A percentile compares a stretch with the other conserved stretches of the same genome.
phyloP scores from a whole-genome alignment of 2,113 vertebrate genomes.

The Gnathonemus longibarbis region DNA sequence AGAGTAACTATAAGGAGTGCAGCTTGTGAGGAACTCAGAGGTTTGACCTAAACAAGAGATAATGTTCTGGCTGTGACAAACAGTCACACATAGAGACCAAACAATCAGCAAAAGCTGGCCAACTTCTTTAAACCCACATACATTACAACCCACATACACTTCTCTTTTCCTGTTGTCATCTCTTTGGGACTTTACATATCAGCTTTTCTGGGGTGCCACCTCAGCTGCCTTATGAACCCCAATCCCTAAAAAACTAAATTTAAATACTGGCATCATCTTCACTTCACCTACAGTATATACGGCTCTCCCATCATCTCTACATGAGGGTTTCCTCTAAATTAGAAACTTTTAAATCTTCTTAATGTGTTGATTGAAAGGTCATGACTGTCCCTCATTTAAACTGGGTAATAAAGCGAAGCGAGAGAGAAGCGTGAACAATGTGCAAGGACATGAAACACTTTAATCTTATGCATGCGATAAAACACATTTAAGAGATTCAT shows the following conservation, averaged over 20 bases:
- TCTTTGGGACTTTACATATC: background rate
- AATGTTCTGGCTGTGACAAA: background rate
- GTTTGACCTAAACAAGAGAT: background rate
- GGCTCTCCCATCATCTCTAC: background rate
- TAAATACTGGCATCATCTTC: background rate
- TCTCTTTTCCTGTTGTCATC: background rate
- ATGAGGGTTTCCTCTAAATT: background rate
- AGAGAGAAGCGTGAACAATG: background rate
- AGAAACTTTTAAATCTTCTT: background rate
- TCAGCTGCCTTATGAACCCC: background rate
- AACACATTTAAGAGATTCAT: background rate
- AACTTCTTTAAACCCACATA: background rate
- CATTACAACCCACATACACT: background rate
- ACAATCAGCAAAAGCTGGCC: background rate
- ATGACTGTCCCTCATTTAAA: background rate
- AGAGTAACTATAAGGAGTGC: background rate
- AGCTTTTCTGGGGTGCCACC: background rate
- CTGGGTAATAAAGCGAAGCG: background rate
- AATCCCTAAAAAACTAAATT: background rate
- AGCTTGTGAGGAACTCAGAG: background rate
- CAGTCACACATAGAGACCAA: background rate
- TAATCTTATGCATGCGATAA: background rate
- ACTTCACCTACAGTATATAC: background rate
- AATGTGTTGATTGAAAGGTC: background rate
- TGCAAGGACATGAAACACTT: background rate